Conservation (phyloP, 2,888 invertebrate genomes). For the Ecdyonurus torrentis region DNA sequence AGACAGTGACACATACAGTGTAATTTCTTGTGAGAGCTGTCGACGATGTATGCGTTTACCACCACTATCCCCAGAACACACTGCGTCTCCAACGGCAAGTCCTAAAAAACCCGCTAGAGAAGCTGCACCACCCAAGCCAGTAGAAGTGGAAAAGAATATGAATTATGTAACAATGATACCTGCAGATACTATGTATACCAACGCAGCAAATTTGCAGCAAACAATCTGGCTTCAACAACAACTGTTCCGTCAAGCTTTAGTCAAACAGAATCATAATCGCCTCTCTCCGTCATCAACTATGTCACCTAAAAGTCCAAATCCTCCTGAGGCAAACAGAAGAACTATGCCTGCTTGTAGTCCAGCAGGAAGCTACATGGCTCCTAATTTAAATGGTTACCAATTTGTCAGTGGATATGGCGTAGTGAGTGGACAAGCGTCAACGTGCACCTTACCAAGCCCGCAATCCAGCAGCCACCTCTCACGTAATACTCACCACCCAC, state of each 20-base stretch:
- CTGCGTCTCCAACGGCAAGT: not conserved
- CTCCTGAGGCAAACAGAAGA: not conserved
- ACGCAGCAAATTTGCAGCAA: constrained; percentile 46
- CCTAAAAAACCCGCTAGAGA: not conserved
- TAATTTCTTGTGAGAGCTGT: constrained; percentile 18
- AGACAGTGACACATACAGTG: constrained; percentile 11
- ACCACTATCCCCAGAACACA: constrained; percentile 10
- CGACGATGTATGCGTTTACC: constrained; percentile 14
- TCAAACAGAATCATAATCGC: constrained; percentile 20
- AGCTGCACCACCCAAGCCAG: not conserved
- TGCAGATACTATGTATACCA: constrained; percentile 51
- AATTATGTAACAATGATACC: constrained; percentile 17
- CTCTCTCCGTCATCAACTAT: constrained; percentile 11
- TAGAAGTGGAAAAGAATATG: not conserved
- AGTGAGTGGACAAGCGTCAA: constrained; percentile 19
- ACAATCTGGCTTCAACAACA: constrained; percentile 52
- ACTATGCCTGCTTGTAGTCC: not conserved
- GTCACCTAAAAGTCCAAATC: constrained; percentile 12
- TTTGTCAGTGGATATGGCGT: constrained; percentile 39
- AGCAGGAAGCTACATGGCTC: constrained; percentile 31
- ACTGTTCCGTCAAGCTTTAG: constrained; percentile 35
- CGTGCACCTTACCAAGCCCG: constrained; percentile 13
- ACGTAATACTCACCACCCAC: not conserved
- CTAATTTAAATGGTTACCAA: constrained; percentile 39
- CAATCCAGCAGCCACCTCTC: constrained; percentile 19